Evolutionary conservation across 1,140 invertebrate genomes (phyloP).

Genomic region (Pseudachorutes palmiensis): DNA sequence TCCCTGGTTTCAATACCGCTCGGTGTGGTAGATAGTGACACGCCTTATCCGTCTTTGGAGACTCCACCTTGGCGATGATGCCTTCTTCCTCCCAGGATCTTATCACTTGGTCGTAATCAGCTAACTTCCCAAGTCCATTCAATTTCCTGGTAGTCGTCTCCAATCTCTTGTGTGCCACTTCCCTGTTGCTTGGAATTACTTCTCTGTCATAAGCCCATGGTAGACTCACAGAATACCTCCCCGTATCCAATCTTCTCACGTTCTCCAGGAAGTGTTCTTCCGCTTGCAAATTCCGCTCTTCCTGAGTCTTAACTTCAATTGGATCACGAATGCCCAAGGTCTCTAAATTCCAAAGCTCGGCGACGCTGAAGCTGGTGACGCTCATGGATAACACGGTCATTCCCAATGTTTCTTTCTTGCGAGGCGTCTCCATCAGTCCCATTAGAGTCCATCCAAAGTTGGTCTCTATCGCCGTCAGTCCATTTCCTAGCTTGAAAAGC

Average conservation of each 20-base stretch:
- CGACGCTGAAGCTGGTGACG: not conserved
- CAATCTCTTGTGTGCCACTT: slow-evolving; percentile 21
- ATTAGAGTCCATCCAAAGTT: slow-evolving; percentile 14
- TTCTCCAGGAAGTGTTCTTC: slow-evolving; percentile 25
- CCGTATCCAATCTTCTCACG: slow-evolving; percentile 7
- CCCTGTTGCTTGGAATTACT: slow-evolving; percentile 19
- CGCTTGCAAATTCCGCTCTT: slow-evolving; percentile 18
- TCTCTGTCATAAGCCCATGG: slow-evolving; percentile 21
- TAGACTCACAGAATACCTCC: slow-evolving; percentile 23
- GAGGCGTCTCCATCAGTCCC: slow-evolving; percentile 15
- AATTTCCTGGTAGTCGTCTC: slow-evolving; percentile 34
- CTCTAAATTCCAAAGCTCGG: slow-evolving; percentile 43
- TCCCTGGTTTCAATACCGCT: slow-evolving; percentile 30
- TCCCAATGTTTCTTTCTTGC: slow-evolving; percentile 5
- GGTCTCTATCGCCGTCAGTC: slow-evolving; percentile 8
- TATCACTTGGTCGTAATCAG: slow-evolving; percentile 41
- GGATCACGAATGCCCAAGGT: slow-evolving; percentile 33
- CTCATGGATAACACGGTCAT: slow-evolving; percentile 29
- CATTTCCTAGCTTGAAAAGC: not conserved
- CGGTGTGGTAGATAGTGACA: slow-evolving; percentile 21
- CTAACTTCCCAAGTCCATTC: slow-evolving; percentile 27
- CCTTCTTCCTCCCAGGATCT: slow-evolving; percentile 38
- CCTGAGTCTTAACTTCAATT: slow-evolving; percentile 15
- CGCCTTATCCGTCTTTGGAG: not conserved
- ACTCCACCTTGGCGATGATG: slow-evolving; percentile 32